phyloP scores from a whole-genome alignment of 2,888 invertebrate species.

The Phymatocera aterrima region DNA sequence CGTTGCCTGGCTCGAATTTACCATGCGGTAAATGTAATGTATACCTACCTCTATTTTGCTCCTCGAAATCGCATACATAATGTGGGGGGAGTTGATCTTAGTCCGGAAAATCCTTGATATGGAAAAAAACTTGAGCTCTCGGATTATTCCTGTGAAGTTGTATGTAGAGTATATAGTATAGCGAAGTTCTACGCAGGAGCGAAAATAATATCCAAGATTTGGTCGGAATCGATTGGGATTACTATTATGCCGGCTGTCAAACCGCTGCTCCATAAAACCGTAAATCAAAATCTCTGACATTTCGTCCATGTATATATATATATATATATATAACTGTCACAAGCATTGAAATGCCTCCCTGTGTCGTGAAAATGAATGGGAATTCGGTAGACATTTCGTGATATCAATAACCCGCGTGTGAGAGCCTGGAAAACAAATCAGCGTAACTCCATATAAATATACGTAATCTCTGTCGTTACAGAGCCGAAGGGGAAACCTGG shows the following conservation, averaged over 20 bases:
- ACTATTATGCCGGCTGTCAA: slow-evolving; percentile 24
- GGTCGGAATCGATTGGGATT: slow-evolving; percentile 12
- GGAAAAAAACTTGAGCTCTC: background rate
- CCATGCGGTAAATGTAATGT: background rate
- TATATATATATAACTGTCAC: slow-evolving; percentile 23
- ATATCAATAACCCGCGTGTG: background rate
- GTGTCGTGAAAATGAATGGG: slow-evolving; percentile 2
- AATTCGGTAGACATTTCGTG: slow-evolving; percentile 3
- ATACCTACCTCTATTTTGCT: background rate
- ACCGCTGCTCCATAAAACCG: background rate
- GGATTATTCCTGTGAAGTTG: background rate
- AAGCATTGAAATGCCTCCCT: slow-evolving; percentile 11
- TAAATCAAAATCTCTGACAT: slow-evolving; percentile 37
- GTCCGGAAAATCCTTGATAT: background rate
- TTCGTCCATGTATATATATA: slow-evolving; percentile 14
- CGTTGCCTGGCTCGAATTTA: background rate
- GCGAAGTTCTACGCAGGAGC: background rate
- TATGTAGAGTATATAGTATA: background rate
- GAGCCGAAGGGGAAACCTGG: slow-evolving; percentile 39
- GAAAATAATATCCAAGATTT: slow-evolving; percentile 5
- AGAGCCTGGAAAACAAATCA: background rate
- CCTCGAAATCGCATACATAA: background rate
- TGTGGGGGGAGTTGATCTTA: background rate
- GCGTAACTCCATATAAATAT: background rate
- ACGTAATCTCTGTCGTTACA: slow-evolving; percentile 33